phyloP scores from a whole-genome alignment of 2,113 vertebrate species.

The Cyprinodon variegatus region DNA sequence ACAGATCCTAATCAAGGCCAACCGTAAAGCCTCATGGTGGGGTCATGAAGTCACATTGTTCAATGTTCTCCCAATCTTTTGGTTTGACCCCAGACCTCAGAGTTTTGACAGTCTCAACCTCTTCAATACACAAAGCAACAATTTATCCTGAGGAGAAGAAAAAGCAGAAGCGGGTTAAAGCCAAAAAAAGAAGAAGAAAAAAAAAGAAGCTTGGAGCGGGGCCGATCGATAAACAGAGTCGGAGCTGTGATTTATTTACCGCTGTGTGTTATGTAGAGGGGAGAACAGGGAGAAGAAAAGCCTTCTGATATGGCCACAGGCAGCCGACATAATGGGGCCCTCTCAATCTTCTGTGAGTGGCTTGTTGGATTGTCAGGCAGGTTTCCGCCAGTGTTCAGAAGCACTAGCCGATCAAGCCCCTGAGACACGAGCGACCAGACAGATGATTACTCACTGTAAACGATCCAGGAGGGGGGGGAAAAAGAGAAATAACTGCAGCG shows the following conservation, averaged over 20 bases:
- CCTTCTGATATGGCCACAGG: slow-evolving; percentile 86
- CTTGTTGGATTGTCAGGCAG: slow-evolving; percentile 90
- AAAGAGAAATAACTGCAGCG: slow-evolving; percentile 72
- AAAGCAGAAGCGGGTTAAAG: slow-evolving; percentile 5
- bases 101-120: slow-evolving; percentile 65
- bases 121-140: slow-evolving; percentile 88
- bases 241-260: slow-evolving; percentile 96
- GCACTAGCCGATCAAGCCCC: slow-evolving; percentile 90
- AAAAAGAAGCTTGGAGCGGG: slow-evolving; percentile 48
- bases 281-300: slow-evolving; percentile 61
- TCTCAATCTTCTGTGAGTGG: slow-evolving; percentile 93
- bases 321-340: slow-evolving; percentile 94
- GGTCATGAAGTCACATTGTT: slow-evolving; percentile 34
- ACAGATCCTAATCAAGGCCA: slow-evolving; percentile 53
- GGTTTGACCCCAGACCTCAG: slow-evolving; percentile 42
- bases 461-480: slow-evolving; percentile 72
- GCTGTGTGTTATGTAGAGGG: slow-evolving; percentile 93
- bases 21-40: slow-evolving; percentile 27
- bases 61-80: slow-evolving; percentile 55
- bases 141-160: slow-evolving; percentile 91
- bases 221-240: slow-evolving; percentile 94
- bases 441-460: slow-evolving; percentile 99
- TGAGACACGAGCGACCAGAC: slow-evolving; percentile 90
- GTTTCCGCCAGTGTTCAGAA: slow-evolving; percentile 85
- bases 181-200: neutral